phyloP scores from a whole-genome alignment of 1,140 invertebrate species.

The Palaemon carinicauda region DNA sequence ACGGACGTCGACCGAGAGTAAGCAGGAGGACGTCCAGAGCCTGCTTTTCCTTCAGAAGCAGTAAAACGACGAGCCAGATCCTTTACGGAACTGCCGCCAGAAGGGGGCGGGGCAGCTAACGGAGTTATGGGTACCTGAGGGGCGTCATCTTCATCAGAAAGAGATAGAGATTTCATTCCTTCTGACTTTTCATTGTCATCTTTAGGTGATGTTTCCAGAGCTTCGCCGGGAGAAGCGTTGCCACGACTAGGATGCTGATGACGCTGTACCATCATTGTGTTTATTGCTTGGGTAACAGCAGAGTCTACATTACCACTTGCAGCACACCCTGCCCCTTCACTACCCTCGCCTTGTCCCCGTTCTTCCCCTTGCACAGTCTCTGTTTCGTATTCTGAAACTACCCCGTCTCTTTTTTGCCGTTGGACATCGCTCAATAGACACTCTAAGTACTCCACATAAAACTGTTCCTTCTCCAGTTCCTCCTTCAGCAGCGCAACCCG shows the following conservation, averaged over 20 bases:
- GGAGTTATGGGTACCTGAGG: constrained; percentile 46
- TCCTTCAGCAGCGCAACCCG: constrained; percentile 78
- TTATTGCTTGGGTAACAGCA: constrained; percentile 54
- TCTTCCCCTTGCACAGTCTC: constrained; percentile 34
- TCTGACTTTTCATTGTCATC: background rate
- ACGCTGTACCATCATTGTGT: constrained; percentile 54
- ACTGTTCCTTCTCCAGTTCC: constrained; percentile 87
- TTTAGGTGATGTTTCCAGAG: background rate
- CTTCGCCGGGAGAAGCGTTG: background rate
- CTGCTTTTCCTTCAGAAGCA: constrained; percentile 27
- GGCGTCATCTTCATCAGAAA: constrained; percentile 31
- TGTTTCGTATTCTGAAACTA: constrained; percentile 8
- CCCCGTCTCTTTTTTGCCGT: constrained; percentile 19
- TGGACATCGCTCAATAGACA: constrained; percentile 71
- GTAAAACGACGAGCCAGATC: constrained; percentile 64
- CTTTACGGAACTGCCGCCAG: constrained; percentile 45
- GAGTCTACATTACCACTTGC: constrained; percentile 53
- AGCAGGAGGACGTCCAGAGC: constrained; percentile 35
- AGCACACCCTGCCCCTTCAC: constrained; percentile 36
- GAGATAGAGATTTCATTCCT: background rate
- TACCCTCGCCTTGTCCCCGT: constrained; percentile 59
- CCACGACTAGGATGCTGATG: constrained; percentile 17
- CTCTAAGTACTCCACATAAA: constrained; percentile 89
- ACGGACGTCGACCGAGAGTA: constrained; percentile 54
- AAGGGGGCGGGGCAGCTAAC: constrained; percentile 33